phyloP scores from a whole-genome alignment of 2,113 vertebrate genomes.

The Stercorarius parasiticus region DNA sequence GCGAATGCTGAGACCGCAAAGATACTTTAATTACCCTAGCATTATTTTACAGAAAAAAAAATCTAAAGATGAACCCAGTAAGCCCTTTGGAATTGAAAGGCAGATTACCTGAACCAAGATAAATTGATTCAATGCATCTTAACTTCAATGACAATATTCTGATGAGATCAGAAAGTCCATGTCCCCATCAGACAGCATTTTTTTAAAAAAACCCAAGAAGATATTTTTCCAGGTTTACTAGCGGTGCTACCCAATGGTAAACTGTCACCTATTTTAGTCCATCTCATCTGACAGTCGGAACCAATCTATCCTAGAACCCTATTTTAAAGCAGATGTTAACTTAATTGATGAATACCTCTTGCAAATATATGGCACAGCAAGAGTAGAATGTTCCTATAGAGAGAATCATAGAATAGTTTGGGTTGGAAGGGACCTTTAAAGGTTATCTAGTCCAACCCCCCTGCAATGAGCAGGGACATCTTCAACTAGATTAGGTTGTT shows the following conservation, averaged over 20 bases:
- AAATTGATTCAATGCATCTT: not conserved
- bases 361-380: not conserved
- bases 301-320: not conserved
- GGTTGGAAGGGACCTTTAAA: not conserved
- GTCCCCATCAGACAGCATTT: not conserved
- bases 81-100: not conserved
- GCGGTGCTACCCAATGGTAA: not conserved
- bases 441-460: not conserved
- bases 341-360: not conserved
- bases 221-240: not conserved
- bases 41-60: not conserved
- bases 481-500: not conserved
- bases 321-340: not conserved
- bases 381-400: not conserved
- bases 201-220: not conserved
- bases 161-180: not conserved
- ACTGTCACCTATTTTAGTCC: not conserved
- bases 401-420: not conserved
- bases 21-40: not conserved
- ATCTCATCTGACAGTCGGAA: not conserved
- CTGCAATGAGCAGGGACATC: not conserved
- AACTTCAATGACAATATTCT: not conserved
- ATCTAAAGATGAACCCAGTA: not conserved
- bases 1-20: fast-evolving
- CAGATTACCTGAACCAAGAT: not conserved